Evolutionary conservation across 2,113 vertebrate genomes (phyloP).

Genomic region (Malurus melanocephalus): DNA sequence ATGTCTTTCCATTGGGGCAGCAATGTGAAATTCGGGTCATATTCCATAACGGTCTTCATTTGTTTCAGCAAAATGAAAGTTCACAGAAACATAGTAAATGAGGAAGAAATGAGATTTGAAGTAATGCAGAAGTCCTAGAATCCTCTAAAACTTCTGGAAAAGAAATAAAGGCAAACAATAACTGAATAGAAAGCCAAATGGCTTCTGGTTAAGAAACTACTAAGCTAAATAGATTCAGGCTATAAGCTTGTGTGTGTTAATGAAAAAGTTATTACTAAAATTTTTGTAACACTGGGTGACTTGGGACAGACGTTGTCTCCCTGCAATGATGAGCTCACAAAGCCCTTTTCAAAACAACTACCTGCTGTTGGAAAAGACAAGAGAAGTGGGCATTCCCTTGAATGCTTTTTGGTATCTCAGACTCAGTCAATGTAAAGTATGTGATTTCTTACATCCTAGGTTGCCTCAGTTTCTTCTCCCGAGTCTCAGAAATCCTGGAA

Average conservation of each 20-base stretch:
- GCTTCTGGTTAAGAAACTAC: not conserved
- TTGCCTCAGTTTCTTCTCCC: not conserved
- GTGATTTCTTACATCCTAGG: not conserved
- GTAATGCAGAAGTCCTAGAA: not conserved
- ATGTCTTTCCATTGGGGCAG: accelerated
- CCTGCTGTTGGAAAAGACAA: not conserved
- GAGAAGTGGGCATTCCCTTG: not conserved
- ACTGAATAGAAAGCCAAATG: not conserved
- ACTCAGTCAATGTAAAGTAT: not conserved
- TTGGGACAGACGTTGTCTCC: not conserved
- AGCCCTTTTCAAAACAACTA: not conserved
- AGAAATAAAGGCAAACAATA: not conserved
- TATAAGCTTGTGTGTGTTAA: not conserved
- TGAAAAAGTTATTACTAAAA: not conserved
- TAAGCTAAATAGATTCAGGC: not conserved
- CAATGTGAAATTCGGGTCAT: not conserved
- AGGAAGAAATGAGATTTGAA: not conserved
- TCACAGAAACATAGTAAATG: not conserved
- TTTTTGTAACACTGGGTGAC: not conserved
- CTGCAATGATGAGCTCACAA: not conserved
- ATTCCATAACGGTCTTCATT: not conserved
- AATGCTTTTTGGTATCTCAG: not conserved
- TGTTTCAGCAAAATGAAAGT: not conserved
- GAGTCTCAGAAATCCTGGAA: not conserved
- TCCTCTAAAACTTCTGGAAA: not conserved